phyloP scores from a whole-genome alignment of 2,797 vertebrate species.

The Ptychadena robeensis region DNA sequence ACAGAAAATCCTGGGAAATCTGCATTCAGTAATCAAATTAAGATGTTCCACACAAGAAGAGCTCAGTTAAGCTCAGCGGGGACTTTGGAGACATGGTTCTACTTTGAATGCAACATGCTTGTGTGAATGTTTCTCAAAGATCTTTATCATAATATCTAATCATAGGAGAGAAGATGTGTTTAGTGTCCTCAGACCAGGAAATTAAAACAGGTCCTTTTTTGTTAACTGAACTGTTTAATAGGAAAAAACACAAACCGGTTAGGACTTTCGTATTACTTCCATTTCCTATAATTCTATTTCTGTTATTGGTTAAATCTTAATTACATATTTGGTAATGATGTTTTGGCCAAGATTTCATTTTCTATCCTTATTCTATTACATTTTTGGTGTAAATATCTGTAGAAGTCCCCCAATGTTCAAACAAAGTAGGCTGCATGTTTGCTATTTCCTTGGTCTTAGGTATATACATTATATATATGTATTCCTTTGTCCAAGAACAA shows the following conservation, averaged over 20 bases:
- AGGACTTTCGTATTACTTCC: background rate
- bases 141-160: slow-evolving; percentile 48
- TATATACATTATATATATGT: too few species aligned
- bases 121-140: slow-evolving; percentile 40
- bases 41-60: slow-evolving; percentile 58
- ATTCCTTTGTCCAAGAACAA: too few species aligned
- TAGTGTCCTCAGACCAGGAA: slow-evolving; percentile 10
- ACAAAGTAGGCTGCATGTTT: too few species aligned
- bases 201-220: background rate
- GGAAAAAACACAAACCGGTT: background rate
- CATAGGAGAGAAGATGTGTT: slow-evolving; percentile 22
- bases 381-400: too few species aligned
- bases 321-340: too few species aligned
- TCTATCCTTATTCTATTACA: too few species aligned
- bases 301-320: too few species aligned
- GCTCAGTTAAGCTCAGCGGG: slow-evolving; percentile 60
- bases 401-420: too few species aligned
- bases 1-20: slow-evolving; percentile 52
- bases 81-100: slow-evolving; percentile 37
- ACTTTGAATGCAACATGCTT: slow-evolving; percentile 48
- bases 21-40: slow-evolving; percentile 60
- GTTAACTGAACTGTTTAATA: background rate
- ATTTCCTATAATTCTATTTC: too few species aligned
- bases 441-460: too few species aligned
- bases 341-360: too few species aligned